Percentiles rank a stretch among this genome's conserved stretches.
Conservation (phyloP, 37 sponge, comb jelly and placozoan genomes). For the Cladorhizidae sp. region DNA sequence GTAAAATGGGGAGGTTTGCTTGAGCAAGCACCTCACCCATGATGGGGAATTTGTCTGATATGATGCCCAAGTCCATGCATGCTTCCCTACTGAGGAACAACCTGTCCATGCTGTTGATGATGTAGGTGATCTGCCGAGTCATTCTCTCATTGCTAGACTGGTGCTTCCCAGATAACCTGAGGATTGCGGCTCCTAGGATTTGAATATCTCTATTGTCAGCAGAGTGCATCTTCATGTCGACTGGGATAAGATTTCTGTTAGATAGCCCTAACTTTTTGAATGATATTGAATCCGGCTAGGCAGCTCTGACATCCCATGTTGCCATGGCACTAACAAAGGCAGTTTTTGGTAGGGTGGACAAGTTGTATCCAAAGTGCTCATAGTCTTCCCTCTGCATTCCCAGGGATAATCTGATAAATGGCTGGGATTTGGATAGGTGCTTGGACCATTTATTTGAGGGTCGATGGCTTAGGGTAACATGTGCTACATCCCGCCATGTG, state of each 20-base stretch:
- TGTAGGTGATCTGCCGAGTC: slow-evolving; percentile 35
- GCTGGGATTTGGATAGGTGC: slow-evolving; percentile 24
- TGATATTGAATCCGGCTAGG: slow-evolving; percentile 18
- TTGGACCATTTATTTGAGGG: no score
- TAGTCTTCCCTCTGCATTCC: slow-evolving; percentile 18
- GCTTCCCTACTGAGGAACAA: slow-evolving; percentile 52
- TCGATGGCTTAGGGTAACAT: slow-evolving; percentile 3
- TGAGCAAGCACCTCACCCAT: slow-evolving; percentile 9
- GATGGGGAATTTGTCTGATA: slow-evolving; percentile 34
- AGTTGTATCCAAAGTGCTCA: slow-evolving; percentile 5
- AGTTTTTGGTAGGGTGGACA: slow-evolving; percentile 19
- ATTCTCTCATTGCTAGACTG: background rate
- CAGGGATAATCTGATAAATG: slow-evolving; percentile 18
- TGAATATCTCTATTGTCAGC: slow-evolving; percentile 19
- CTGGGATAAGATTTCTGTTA: slow-evolving; percentile 21
- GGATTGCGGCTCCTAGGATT: slow-evolving; percentile 34
- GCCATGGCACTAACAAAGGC: slow-evolving; percentile 40
- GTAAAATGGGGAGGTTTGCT: background rate
- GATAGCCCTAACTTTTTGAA: slow-evolving; percentile 23
- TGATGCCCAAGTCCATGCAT: no score
- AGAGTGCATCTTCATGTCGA: slow-evolving; percentile 35
- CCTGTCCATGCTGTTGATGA: slow-evolving; percentile 26
- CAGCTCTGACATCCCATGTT: slow-evolving; percentile 29
- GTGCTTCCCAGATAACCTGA: slow-evolving; percentile 21
- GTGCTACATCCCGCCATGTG: background rate